A percentile compares a stretch with the other conserved stretches of the same genome.
Conservation (phyloP, 2,888 invertebrate species). For the Tetragonisca angustula region DNA sequence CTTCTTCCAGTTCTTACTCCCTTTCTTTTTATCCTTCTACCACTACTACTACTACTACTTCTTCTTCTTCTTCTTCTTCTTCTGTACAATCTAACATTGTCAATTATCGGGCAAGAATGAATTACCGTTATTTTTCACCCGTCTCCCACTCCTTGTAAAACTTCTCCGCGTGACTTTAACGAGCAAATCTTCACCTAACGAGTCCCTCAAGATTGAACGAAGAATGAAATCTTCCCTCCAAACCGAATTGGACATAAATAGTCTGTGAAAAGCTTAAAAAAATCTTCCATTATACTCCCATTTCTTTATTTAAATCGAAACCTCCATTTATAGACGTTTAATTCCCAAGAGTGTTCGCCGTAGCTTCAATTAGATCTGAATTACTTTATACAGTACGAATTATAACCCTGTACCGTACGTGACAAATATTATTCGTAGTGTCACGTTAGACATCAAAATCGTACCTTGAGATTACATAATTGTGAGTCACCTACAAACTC, state of each 20-base stretch:
- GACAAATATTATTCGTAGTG: too few relatives aligned
- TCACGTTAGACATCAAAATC: too few relatives aligned
- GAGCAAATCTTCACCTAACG: slow-evolving; percentile 40
- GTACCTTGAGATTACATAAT: too few relatives aligned
- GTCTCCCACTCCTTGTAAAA: slow-evolving; percentile 14
- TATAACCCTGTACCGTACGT: too few relatives aligned
- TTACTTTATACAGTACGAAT: too few relatives aligned
- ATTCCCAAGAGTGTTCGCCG: not conserved
- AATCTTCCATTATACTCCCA: not conserved
- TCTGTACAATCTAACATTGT: slow-evolving; percentile 50
- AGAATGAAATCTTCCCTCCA: slow-evolving; percentile 16
- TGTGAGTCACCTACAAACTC: too few relatives aligned
- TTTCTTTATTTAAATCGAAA: not conserved
- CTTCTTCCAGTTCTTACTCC: not conserved
- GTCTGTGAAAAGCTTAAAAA: not conserved
- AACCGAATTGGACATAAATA: slow-evolving; percentile 9
- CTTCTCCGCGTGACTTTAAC: slow-evolving; percentile 50
- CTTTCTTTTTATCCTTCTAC: not conserved
- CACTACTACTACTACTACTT: too few relatives aligned
- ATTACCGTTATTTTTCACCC: slow-evolving; percentile 56
- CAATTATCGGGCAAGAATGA: slow-evolving; percentile 57
- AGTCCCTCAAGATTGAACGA: slow-evolving; percentile 28
- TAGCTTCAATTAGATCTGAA: too few relatives aligned
- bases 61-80: slow-evolving; percentile 1
- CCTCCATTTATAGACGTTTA: not conserved